These are phyloP conservation scores for Phaethon lepturus DNA, from an alignment of 2,113 vertebrate species.

Conservation along the genomic window DNA sequence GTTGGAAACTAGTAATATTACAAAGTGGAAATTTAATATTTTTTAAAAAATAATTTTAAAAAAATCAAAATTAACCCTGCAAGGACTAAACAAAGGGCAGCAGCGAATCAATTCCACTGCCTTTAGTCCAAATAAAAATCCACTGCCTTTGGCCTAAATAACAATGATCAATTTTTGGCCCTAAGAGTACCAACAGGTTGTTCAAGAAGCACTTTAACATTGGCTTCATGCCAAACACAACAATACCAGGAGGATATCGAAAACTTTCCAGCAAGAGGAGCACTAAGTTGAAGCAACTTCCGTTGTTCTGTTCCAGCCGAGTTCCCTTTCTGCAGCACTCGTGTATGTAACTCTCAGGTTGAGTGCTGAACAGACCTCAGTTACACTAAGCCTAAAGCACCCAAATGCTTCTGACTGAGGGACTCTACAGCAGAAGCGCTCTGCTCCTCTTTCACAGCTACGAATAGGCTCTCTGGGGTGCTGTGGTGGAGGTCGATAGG, in stretches of 20 bases:
- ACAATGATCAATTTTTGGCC: not conserved
- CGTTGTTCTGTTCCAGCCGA: not conserved
- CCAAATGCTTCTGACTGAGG: not conserved
- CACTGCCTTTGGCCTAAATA: not conserved
- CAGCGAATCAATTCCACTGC: not conserved
- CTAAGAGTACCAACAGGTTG: not conserved
- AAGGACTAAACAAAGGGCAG: not conserved
- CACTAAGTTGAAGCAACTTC: not conserved
- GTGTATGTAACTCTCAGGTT: not conserved
- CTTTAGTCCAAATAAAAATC: not conserved
- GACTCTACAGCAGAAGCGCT: not conserved
- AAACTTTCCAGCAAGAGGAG: not conserved
- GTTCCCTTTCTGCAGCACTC: not conserved
- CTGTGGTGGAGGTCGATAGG: not conserved
- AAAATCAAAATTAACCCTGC: not conserved
- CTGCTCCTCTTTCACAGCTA: not conserved
- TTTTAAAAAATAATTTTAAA: too few species aligned
- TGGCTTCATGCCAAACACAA: not conserved
- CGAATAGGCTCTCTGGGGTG: not conserved
- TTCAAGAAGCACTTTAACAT: not conserved
- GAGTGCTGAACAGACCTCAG: not conserved
- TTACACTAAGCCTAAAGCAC: rapidly evolving
- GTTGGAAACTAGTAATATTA: not conserved
- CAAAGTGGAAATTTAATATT: not conserved
- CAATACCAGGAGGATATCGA: not conserved